phyloP scores from a whole-genome alignment of 92 coral and sea anemone species.

The Phenganax subtilis region DNA sequence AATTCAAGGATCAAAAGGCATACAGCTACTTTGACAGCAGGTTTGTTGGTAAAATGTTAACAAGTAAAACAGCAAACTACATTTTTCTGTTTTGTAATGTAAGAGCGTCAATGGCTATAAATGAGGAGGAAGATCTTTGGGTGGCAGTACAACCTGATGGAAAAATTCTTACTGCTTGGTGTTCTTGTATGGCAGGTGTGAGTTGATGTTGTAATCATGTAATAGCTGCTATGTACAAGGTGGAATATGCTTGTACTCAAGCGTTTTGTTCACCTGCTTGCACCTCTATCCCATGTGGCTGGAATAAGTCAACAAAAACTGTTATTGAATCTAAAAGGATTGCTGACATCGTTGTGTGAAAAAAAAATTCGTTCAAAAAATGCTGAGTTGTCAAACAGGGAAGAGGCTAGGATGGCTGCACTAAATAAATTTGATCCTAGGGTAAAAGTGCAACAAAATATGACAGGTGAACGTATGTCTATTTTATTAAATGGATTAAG shows the following conservation, averaged over 20 bases:
- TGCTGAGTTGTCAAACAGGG: not conserved
- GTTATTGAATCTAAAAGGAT: slow-evolving; percentile 12
- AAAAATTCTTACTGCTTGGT: slow-evolving; percentile 23
- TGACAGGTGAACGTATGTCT: not conserved
- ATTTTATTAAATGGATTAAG: slow-evolving; percentile 3
- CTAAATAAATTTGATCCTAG: slow-evolving; percentile 33
- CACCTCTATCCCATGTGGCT: slow-evolving; percentile 26
- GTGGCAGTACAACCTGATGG: slow-evolving; percentile 22
- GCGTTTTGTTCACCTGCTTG: slow-evolving; percentile 28
- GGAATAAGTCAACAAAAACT: slow-evolving; percentile 25
- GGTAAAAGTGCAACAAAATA: slow-evolving; percentile 13
- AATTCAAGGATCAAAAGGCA: slow-evolving; percentile 15
- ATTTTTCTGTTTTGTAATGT: slow-evolving; percentile 7
- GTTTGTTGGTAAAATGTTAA: not conserved
- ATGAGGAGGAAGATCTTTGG: slow-evolving; percentile 28
- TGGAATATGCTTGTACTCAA: slow-evolving; percentile 19
- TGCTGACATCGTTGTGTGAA: slow-evolving; percentile 13
- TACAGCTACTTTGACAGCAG: slow-evolving; percentile 12
- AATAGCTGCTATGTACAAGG: slow-evolving; percentile 10
- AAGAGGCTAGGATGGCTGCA: slow-evolving; percentile 7
- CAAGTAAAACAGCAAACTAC: not conserved
- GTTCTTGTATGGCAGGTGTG: slow-evolving; percentile 27
- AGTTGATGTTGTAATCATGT: slow-evolving; percentile 21
- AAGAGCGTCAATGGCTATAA: slow-evolving; percentile 22
- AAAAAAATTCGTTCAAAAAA: slow-evolving; percentile 1